Base-by-base conservation (phyloP, 30 jellyfish, hydroid and myxozoan genomes). In the Nemopilema nomurai region DNA sequence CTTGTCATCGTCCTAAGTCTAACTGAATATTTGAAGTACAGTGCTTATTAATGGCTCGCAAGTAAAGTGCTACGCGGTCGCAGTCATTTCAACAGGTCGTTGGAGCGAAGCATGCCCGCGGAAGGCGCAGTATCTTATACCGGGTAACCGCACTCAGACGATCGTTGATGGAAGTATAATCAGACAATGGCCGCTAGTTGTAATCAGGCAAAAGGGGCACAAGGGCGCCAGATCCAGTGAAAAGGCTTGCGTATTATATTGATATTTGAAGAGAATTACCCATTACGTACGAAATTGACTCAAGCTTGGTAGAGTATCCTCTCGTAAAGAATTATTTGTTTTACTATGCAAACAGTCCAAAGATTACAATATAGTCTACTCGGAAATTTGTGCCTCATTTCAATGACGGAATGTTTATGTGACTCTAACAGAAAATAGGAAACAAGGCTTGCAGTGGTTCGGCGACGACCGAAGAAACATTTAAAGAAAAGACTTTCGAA, bases 141-240 rank as follows among this genome's bases (percentile, higher is more conserved):
- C 18, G 69, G 62, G 91, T 63, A 67, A 82, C 91, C 91, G 68
- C 91, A 69, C 57, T 53, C 67, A 82, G 73, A 82, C 90, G 49
- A 17, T 67, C 71, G 84, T 82, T 82, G 91, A 70, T 82, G 68
- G 91, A 82, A 82, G 84, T 65, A 16, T 69, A 82, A 82, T 82
- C 91, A 52, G 22, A 25, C 90, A 66, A 80, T 82, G 90, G 90
- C 51, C 82, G 82, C 28, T 70, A 9, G 76, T 80, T 66, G 69
- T 80, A 82, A 67, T 51, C 79, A 41, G 4, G 51, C 76, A 76
- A 76, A 74, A 76, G 28, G 63, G 51, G 28, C 26, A 76, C 63
- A 76, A 76, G 86, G 86, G 25, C 86, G 52, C 75, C 86, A 63
- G 25, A 63, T 76, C 86, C 86, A 50, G 57, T 23, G 86, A 51